Percentiles rank a stretch among this genome's conserved stretches.
These are phyloP conservation scores for Varecia variegata DNA, from an alignment of 2,797 vertebrate genomes.

Conservation along the genomic window DNA sequence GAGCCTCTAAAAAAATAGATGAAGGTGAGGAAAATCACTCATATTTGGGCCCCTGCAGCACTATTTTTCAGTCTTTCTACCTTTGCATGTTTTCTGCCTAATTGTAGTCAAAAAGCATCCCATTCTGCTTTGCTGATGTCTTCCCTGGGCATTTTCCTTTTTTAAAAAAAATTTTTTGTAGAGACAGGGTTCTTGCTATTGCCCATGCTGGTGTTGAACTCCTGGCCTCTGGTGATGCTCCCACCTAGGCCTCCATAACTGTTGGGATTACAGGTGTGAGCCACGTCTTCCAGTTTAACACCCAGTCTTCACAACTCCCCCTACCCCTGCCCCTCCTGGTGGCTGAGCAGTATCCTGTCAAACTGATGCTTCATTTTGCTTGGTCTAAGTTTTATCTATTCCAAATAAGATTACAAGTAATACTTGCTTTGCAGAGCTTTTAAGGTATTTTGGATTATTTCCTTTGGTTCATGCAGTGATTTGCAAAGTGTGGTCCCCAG, in stretches of 20 bases:
- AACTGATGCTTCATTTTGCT: not conserved
- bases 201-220: not conserved
- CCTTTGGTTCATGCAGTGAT: not conserved
- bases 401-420: not conserved
- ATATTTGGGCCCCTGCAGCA: not conserved
- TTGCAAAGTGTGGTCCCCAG: not conserved
- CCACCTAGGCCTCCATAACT: not conserved
- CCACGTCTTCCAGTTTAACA: not conserved
- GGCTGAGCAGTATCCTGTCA: not conserved
- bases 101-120: not conserved
- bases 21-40: not conserved
- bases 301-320: not conserved
- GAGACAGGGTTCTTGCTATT: not conserved
- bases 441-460: not conserved
- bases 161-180: not conserved
- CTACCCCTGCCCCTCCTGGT: not conserved
- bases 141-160: not conserved
- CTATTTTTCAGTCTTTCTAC: not conserved
- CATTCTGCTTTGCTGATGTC: not conserved
- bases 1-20: not conserved
- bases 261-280: not conserved
- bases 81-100: not conserved
- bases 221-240: too few relatives aligned
- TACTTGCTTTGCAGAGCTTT: not conserved
- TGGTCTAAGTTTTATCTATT: not conserved